phyloP scores from a whole-genome alignment of 2,888 invertebrate species.

The Coleophora flavipennella region DNA sequence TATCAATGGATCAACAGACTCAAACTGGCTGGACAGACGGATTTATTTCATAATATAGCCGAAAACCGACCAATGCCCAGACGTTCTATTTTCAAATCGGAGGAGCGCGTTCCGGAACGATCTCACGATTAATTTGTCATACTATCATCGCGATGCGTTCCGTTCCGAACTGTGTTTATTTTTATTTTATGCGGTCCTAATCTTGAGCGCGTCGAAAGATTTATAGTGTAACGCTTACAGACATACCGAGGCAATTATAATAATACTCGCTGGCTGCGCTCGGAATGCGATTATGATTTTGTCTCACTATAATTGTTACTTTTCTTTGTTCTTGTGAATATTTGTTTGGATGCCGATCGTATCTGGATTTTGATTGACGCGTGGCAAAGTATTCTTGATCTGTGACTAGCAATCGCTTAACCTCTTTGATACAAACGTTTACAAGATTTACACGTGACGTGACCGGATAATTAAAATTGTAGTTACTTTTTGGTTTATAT shows the following conservation, averaged over 20 bases:
- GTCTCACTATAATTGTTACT: conserved; percentile 2
- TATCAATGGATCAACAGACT: conserved; percentile 4
- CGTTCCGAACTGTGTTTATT: conserved; percentile 27
- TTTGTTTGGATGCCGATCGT: not conserved
- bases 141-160: conserved; percentile 38
- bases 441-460: too few relatives aligned
- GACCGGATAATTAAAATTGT: too few relatives aligned
- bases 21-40: not conserved
- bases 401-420: too few relatives aligned
- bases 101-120: conserved; percentile 30
- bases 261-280: conserved; percentile 23
- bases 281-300: conserved; percentile 29
- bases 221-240: conserved; percentile 35
- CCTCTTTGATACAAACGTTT: too few relatives aligned
- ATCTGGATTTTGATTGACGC: too few relatives aligned
- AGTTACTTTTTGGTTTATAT: too few relatives aligned
- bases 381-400: too few relatives aligned
- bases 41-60: conserved; percentile 3
- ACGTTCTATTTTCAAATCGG: conserved; percentile 47
- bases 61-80: conserved; percentile 13
- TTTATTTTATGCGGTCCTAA: conserved; percentile 37
- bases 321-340: not conserved
- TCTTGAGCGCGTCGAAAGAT: conserved; percentile 41
- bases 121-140: conserved; percentile 48
- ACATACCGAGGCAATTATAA: conserved; percentile 31